Evolutionary conservation across 2,888 invertebrate genomes (phyloP).

Genomic region (Trypoxylon attenuatum): DNA sequence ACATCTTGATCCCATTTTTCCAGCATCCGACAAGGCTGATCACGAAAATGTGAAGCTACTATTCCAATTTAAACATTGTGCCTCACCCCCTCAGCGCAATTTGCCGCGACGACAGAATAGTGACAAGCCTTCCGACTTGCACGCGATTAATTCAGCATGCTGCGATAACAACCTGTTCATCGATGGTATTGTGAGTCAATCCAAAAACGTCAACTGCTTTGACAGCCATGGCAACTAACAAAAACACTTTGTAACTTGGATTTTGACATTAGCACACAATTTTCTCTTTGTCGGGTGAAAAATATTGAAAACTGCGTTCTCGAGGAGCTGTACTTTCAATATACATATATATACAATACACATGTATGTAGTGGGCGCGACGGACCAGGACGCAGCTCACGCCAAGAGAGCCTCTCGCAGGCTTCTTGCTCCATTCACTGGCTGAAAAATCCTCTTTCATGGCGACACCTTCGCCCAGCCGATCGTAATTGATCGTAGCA

Average conservation of each 20-base stretch:
- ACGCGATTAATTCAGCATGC: too few species aligned
- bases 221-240: neutral
- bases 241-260: neutral
- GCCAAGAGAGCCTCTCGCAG: neutral
- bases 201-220: constrained; percentile 4
- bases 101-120: too few species aligned
- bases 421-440: constrained; percentile 5
- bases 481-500: constrained; percentile 63
- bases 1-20: neutral
- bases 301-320: too few species aligned
- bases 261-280: neutral
- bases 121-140: too few species aligned
- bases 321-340: neutral
- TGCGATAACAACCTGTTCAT: too few species aligned
- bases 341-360: too few species aligned
- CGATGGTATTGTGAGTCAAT: too few species aligned
- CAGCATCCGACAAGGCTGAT: neutral
- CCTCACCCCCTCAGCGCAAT: too few species aligned
- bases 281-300: neutral
- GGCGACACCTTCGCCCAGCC: constrained; percentile 37
- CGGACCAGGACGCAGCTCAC: neutral
- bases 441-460: constrained; percentile 35
- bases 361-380: neutral
- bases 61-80: too few species aligned
- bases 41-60: neutral